Conservation (phyloP, 2,113 vertebrate genomes). For the Diadophis punctatus region DNA sequence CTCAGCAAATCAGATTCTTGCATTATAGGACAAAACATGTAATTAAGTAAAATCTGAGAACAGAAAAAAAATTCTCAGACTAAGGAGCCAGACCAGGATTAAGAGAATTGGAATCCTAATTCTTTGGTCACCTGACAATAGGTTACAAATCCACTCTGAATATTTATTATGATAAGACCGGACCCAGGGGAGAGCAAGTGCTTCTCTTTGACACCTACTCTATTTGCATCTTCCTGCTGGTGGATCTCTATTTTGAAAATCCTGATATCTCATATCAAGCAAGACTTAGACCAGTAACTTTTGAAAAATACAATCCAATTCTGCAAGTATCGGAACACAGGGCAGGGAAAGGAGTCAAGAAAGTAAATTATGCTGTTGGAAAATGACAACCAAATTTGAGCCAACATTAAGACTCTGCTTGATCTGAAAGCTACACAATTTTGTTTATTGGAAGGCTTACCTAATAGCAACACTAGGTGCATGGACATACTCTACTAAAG, state of each 20-base stretch:
- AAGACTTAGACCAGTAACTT: neutral
- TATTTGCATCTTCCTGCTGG: neutral
- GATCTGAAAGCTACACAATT: neutral
- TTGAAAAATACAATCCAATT: neutral
- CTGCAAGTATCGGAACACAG: neutral
- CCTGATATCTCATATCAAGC: neutral
- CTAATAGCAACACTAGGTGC: neutral
- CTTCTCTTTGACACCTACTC: neutral
- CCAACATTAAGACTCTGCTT: neutral
- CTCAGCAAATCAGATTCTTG: neutral
- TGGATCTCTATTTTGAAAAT: neutral
- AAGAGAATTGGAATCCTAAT: neutral
- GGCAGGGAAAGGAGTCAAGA: neutral
- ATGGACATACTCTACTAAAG: neutral
- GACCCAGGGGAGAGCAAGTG: neutral
- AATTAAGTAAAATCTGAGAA: neutral
- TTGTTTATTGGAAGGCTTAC: neutral
- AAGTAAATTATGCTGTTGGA: neutral
- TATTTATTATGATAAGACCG: neutral
- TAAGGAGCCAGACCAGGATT: neutral
- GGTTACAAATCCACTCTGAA: neutral
- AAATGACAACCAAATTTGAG: neutral
- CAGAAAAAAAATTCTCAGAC: neutral
- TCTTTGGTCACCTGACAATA: neutral
- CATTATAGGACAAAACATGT: neutral